These are phyloP conservation scores for Sinodicranocentrus sp. DNA, from an alignment of 2,888 invertebrate genomes.

Conservation along the genomic window DNA sequence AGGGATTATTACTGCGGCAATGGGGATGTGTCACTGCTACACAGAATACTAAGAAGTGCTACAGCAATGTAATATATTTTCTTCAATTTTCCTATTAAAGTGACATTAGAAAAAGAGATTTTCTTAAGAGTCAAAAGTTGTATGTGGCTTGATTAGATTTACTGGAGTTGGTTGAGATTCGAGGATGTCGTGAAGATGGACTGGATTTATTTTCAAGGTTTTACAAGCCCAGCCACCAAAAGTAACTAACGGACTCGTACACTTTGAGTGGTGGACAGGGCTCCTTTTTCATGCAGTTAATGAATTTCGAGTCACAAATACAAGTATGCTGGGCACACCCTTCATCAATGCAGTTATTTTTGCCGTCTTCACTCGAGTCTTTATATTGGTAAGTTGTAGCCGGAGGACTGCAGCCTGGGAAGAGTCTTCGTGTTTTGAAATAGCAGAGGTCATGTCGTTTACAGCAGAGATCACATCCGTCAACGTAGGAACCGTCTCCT, in stretches of 20 bases:
- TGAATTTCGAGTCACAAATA: constrained; percentile 55
- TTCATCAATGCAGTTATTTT: constrained; percentile 12
- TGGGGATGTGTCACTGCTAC: constrained; percentile 57
- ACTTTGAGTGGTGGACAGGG: constrained; percentile 62
- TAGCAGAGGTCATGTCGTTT: constrained; percentile 67
- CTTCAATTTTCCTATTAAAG: too few species aligned
- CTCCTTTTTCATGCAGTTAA: constrained; percentile 57
- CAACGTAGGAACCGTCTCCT: constrained; percentile 59
- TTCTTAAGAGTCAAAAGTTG: neutral
- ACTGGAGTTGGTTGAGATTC: too few species aligned
- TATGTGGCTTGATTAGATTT: constrained; percentile 4
- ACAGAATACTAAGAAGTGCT: too few species aligned
- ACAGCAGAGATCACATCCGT: constrained; percentile 68
- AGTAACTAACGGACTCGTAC: constrained; percentile 38
- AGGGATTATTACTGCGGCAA: constrained; percentile 50
- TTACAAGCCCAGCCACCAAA: constrained; percentile 56
- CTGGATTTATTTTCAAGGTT: too few species aligned
- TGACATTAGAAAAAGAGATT: too few species aligned
- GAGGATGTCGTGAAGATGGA: too few species aligned
- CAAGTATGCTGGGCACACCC: constrained; percentile 27
- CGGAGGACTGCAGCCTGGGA: constrained; percentile 42
- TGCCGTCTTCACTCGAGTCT: neutral
- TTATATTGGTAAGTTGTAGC: constrained; percentile 21
- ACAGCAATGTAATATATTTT: constrained; percentile 48
- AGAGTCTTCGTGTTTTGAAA: constrained; percentile 22